A percentile compares a stretch with the other conserved stretches of the same genome.
phyloP scores from a whole-genome alignment of 2,113 vertebrate genomes.

The Notechis scutatus region DNA sequence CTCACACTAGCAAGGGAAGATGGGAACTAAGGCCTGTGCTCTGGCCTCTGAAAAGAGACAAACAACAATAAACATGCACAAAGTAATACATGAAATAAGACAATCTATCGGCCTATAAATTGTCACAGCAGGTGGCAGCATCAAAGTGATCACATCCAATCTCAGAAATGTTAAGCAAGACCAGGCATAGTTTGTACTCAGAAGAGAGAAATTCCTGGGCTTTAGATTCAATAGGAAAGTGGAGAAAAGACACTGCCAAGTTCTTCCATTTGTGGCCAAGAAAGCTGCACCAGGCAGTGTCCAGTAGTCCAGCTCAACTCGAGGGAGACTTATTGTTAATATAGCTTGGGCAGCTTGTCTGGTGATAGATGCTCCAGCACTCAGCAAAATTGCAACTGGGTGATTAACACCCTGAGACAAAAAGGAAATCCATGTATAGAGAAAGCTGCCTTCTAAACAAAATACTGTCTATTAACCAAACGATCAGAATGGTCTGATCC shows the following conservation, averaged over 20 bases:
- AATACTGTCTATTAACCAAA: not conserved
- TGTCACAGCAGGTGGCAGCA: not conserved
- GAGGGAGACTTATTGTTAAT: not conserved
- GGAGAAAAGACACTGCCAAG: not conserved
- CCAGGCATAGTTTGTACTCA: not conserved
- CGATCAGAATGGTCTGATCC: not conserved
- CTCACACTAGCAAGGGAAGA: not conserved
- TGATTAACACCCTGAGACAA: not conserved
- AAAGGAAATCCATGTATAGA: not conserved
- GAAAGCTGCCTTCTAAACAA: not conserved
- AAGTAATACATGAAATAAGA: not conserved
- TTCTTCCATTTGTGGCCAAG: not conserved
- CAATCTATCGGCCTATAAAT: not conserved
- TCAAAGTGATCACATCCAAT: not conserved
- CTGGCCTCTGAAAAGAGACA: not conserved
- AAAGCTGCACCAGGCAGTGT: not conserved
- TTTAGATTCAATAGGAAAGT: not conserved
- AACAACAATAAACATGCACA: not conserved
- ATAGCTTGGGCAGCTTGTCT: not conserved
- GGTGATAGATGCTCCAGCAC: not conserved
- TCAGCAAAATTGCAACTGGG: not conserved
- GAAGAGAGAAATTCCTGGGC: not conserved
- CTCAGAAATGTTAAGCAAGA: not conserved
- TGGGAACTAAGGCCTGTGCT: not conserved
- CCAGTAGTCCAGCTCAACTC: not conserved